Evolutionary conservation across 2,797 vertebrate species (phyloP), one percentile per base, ranked within the genome.

Genomic region (Myoxocephalus aenaeus): DNA sequence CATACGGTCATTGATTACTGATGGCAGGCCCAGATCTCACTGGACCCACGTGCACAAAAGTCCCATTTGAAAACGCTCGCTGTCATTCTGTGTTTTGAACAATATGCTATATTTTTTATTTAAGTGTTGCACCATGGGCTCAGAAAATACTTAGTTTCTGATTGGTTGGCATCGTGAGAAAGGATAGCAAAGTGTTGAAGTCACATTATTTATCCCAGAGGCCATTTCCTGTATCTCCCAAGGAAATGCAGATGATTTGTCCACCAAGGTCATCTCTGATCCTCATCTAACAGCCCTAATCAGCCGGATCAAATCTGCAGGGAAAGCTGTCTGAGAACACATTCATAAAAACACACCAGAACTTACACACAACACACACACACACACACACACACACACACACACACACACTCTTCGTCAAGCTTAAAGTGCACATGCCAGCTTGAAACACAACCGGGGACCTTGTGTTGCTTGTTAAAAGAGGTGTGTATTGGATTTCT

Each of bases 1-100:
- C 86, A 84, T 79, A 65, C 61, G 40, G 34, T 38, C 77, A 82
- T 78, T 85, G 84, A 92, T 90, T 84, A 77, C 34, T 83, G 69
- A 85, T 80, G 81, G 62, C 27, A 29, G 51, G 36, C 25, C 22
- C 34, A 25, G 53, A 48, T 75, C 70, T 79, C 54, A 40, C 38
- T 29, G 57, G 68, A 79, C 50, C 20, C 9, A 73, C 40, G 17
- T 57, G 69, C 15, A 57, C 32, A 40, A 34, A 57, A 70, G 36
- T 42, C 18, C 46, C 17, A 20, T 20, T 17, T 34, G 42, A 73
- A 73, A 72, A 57, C 32, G 65, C 36, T 17, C 17, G 34, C 8
- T 77, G 75, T 51, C 20, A 54, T 65, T 81, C 66, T 57, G 46
- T 8, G n/a, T 57, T 67, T 61, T 17, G 36, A 67, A 36, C 65